A percentile compares a stretch with the other conserved stretches of the same genome.
Conservation (phyloP, 2,113 vertebrate genomes). For the Cryptotis parvus region DNA sequence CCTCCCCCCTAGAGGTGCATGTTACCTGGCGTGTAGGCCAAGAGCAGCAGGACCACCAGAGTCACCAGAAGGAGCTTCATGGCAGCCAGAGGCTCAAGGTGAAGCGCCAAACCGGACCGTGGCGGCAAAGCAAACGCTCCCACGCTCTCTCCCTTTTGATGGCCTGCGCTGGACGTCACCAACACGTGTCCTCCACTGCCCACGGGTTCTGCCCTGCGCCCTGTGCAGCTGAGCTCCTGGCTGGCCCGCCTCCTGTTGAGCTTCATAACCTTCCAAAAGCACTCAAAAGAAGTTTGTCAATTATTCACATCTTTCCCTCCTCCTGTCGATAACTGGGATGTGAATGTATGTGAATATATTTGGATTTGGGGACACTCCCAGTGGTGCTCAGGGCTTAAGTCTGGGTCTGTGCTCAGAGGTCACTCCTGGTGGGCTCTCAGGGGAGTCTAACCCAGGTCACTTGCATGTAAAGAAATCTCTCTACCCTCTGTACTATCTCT, state of each 20-base stretch:
- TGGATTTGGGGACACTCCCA: no score
- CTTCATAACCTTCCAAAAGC: neutral
- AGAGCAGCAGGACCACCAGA: slow-evolving; percentile 60
- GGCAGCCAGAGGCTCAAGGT: neutral
- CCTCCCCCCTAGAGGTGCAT: neutral
- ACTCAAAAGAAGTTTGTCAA: neutral
- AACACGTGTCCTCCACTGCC: neutral
- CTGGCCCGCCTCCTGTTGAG: neutral
- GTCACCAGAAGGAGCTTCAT: slow-evolving; percentile 77
- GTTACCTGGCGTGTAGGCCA: slow-evolving; percentile 76
- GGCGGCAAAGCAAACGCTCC: neutral
- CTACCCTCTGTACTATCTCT: no score
- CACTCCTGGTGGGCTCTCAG: no score
- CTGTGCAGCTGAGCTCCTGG: neutral
- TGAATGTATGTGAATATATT: no score
- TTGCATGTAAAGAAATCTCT: no score
- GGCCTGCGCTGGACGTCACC: neutral
- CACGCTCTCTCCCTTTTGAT: neutral
- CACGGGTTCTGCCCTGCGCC: neutral
- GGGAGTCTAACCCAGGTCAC: no score
- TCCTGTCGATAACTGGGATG: no score
- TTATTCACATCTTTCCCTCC: no score
- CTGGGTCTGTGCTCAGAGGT: no score
- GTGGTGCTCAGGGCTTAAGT: no score
- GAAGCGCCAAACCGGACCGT: neutral